A percentile compares a stretch with the other conserved stretches of the same genome.
Conservation (phyloP, 2,888 invertebrate genomes). For the Frankliniella fusca region DNA sequence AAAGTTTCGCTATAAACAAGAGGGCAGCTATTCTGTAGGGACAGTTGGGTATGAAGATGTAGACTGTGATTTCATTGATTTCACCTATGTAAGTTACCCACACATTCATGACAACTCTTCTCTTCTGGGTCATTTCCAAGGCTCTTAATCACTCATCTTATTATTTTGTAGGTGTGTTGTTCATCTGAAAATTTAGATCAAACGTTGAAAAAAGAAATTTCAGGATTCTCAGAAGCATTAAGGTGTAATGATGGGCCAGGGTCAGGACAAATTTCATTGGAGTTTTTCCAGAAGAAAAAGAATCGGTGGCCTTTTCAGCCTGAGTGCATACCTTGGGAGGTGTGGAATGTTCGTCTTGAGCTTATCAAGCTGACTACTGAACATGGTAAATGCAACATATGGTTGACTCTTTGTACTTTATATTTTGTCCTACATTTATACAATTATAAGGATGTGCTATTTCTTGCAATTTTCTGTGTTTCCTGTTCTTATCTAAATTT, state of each 20-base stretch:
- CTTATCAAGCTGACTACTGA: slow-evolving; percentile 80
- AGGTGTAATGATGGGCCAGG: slow-evolving; percentile 65
- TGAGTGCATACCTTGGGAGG: slow-evolving; percentile 96
- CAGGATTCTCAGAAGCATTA: slow-evolving; percentile 71
- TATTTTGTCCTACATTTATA: background rate
- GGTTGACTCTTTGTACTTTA: background rate
- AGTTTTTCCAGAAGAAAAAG: slow-evolving; percentile 90
- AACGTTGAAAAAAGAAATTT: slow-evolving; percentile 69
- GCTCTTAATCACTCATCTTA: background rate
- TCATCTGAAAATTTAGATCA: slow-evolving; percentile 73
- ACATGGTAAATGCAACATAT: slow-evolving; percentile 51
- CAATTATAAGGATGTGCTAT: background rate
- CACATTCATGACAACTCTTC: background rate
- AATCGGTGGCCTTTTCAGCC: slow-evolving; percentile 85
- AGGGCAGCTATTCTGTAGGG: slow-evolving; percentile 92
- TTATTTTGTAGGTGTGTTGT: slow-evolving; percentile 63
- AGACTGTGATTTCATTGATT: slow-evolving; percentile 96
- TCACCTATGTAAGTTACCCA: slow-evolving; percentile 73
- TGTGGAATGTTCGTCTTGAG: slow-evolving; percentile 93
- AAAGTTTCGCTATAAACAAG: slow-evolving; percentile 90
- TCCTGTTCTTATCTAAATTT: background rate
- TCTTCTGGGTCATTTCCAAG: background rate
- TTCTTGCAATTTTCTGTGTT: background rate
- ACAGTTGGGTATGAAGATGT: slow-evolving; percentile 94
- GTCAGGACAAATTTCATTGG: slow-evolving; percentile 81